Evolutionary conservation across 2,113 vertebrate genomes (phyloP).

Genomic region (Varanus salvator): DNA sequence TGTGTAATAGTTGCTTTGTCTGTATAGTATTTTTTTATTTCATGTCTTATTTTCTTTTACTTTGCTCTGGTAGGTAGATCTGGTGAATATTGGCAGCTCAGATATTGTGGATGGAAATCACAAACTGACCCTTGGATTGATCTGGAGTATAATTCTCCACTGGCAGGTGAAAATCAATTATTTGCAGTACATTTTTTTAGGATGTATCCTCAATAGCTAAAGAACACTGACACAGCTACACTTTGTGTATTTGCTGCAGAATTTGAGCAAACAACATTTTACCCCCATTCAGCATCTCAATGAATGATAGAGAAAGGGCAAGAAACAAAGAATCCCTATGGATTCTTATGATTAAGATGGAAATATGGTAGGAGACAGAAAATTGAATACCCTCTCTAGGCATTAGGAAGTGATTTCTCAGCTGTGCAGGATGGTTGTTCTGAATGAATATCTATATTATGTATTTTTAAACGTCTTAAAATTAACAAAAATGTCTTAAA

Average conservation of each 20-base stretch:
- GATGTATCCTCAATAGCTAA: neutral
- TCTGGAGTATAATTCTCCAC: conserved; percentile 99
- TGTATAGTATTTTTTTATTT: neutral
- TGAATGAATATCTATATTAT: neutral
- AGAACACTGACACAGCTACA: neutral
- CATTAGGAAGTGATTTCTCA: neutral
- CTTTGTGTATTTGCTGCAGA: too few relatives aligned
- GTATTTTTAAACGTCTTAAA: too few relatives aligned
- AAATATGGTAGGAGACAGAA: too few relatives aligned
- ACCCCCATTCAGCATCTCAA: neutral
- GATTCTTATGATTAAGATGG: neutral
- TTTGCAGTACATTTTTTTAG: neutral
- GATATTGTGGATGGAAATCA: conserved; percentile 99
- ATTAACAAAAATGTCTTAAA: too few relatives aligned
- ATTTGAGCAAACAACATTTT: neutral
- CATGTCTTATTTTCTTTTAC: neutral
- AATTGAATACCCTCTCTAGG: neutral
- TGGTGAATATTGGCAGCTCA: conserved; percentile 96
- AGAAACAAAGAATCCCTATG: neutral
- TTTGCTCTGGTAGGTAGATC: conserved; percentile 85
- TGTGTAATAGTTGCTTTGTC: neutral
- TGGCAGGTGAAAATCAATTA: conserved; percentile 89
- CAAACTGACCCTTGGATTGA: conserved; percentile 96
- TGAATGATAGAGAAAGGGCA: neutral
- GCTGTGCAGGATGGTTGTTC: neutral